Evolutionary conservation across 1,140 invertebrate genomes (phyloP).

Genomic region (Phymastichus coffea): DNA sequence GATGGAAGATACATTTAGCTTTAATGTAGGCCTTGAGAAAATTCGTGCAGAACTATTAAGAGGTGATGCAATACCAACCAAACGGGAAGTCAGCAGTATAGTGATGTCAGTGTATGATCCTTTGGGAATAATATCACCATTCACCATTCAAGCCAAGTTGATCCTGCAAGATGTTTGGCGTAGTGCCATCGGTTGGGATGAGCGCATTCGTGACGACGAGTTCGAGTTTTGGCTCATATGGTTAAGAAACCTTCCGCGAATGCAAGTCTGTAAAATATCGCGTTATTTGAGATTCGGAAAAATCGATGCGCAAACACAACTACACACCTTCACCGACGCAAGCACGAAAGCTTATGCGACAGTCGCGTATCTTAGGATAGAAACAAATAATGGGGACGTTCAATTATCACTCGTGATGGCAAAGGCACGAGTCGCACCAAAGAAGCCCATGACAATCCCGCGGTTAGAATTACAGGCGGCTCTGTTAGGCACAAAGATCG

Average conservation of each 20-base stretch:
- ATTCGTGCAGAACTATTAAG: not conserved
- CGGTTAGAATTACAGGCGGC: not conserved
- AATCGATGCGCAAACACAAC: not conserved
- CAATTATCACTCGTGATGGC: not conserved
- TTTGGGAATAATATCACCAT: not conserved
- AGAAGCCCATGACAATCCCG: not conserved
- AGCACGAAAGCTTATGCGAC: not conserved
- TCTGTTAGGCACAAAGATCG: not conserved
- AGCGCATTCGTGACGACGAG: not conserved
- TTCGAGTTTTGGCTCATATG: not conserved
- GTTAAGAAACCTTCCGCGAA: not conserved
- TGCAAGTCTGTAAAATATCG: not conserved
- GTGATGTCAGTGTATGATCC: conserved; percentile 8
- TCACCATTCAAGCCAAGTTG: not conserved
- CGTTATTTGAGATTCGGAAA: not conserved
- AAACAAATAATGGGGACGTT: not conserved
- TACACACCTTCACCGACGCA: conserved; percentile 1
- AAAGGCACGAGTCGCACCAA: not conserved
- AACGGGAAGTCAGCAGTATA: not conserved
- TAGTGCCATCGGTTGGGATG: not conserved
- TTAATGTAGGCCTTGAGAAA: not conserved
- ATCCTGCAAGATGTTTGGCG: conserved; percentile 5
- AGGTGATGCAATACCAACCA: not conserved
- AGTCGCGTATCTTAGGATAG: not conserved
- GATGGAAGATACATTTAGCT: not conserved